Conservation (phyloP, 2,888 invertebrate species). For the Apeira syringaria region DNA sequence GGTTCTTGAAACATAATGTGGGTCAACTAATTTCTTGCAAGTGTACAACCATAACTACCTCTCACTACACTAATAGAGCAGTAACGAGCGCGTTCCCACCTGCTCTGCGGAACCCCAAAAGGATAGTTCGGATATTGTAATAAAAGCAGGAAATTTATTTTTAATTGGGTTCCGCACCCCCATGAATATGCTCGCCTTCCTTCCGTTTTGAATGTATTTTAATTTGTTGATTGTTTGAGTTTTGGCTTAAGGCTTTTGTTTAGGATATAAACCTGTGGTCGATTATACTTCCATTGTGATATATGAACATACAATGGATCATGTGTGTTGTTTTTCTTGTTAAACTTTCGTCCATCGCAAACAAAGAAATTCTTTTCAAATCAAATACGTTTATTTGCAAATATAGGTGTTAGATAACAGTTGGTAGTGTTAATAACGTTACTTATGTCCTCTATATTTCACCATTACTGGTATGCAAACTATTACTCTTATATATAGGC, state of each 20-base stretch:
- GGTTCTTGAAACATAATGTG: background rate
- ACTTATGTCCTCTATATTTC: too few relatives aligned
- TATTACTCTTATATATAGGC: too few relatives aligned
- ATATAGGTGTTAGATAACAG: too few relatives aligned
- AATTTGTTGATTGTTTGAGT: conserved; percentile 31
- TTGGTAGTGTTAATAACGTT: too few relatives aligned
- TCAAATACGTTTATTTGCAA: too few relatives aligned
- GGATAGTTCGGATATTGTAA: conserved; percentile 45
- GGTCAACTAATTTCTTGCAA: conserved; percentile 2
- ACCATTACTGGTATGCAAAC: too few relatives aligned
- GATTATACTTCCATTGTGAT: background rate
- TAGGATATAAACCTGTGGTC: background rate
- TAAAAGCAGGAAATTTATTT: conserved; percentile 49
- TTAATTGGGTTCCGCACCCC: conserved; percentile 43
- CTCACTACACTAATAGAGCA: conserved; percentile 32
- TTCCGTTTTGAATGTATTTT: conserved; percentile 45
- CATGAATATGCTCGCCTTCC: conserved; percentile 49
- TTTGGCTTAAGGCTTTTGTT: conserved; percentile 13
- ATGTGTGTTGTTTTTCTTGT: background rate
- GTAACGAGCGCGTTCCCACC: conserved; percentile 39
- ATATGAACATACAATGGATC: background rate
- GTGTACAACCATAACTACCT: conserved; percentile 2
- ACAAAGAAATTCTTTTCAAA: too few relatives aligned
- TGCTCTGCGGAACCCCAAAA: conserved; percentile 43
- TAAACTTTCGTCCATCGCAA: too few relatives aligned